Evolutionary conservation across 2,113 vertebrate species (phyloP), one percentile per base, ranked within the genome.

Genomic region (Podarcis raffonei): DNA sequence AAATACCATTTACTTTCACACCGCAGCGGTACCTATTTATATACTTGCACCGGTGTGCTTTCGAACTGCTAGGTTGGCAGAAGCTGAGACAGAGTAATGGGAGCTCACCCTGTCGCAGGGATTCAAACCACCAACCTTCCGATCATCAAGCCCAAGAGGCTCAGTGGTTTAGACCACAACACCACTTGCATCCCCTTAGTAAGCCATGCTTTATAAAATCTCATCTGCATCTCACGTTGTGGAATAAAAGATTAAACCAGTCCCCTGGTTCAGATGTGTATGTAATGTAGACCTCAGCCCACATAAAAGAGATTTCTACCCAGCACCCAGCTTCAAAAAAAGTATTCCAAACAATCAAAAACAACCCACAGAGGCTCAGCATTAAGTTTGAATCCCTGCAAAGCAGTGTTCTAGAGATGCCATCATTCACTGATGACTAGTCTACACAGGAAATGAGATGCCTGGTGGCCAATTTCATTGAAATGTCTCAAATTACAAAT

Each of bases 361-460:
- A 32, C 37, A 30, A 6, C 68, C 16, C 72, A 32, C 37, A 25
- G 23, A 4, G 18, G 66, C 25, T 57, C 53, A n/a, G 9, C 1
- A 22, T 69, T 57, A 69, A 59, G 0, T 23, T 22, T 18, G 12
- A 42, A 76, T 66, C 69, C 20, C 2, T 39, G 30, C 83, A 84
- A 32, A 86, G 65, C 27, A 42, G 12, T 8, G n/a, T 35, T 4
- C 32, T 65, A 90, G 66, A 83, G 85, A 90, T 18, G 59, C 4
- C 23, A 30, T 8, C 81, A 32, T 23, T 69, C 23, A 13, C 37
- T 37, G 7, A 30, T 0, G 59, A 7, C 39, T 0, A 0, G 30
- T 84, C 88, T 57, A 72, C 5, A 5, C 18, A 5, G 23, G 0
- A 0, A 1, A 39, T 22, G 5, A 76, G 82, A 5, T 3, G 1